These are phyloP conservation scores for Aphodius granarius DNA, from an alignment of 2,888 invertebrate genomes.

Conservation along the genomic window DNA sequence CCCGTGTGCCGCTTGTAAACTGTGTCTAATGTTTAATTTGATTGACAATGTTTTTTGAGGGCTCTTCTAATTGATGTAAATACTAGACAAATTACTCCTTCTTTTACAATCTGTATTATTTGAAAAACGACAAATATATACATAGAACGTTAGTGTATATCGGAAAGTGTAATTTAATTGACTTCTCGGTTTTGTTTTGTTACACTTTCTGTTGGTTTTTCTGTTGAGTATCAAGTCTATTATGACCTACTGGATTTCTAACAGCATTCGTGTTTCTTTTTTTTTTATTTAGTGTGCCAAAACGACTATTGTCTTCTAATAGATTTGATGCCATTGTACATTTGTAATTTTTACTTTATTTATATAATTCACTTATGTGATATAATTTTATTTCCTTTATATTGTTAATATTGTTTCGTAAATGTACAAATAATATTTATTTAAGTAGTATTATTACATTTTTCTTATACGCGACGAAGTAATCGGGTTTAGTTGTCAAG, in stretches of 20 bases:
- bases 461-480: conserved; percentile 25
- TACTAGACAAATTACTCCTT: background rate
- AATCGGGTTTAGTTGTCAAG: conserved; percentile 25
- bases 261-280: background rate
- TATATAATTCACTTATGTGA: conserved; percentile 25
- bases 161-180: background rate
- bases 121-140: background rate
- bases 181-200: background rate
- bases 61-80: background rate
- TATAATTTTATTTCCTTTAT: conserved; percentile 22
- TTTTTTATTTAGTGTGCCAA: background rate
- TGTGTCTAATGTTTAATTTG: background rate
- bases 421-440: conserved; percentile 28
- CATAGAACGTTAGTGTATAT: background rate
- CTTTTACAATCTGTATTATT: background rate
- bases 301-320: background rate
- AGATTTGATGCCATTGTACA: background rate
- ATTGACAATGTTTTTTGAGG: background rate
- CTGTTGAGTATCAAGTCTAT: background rate
- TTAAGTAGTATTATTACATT: conserved; percentile 26
- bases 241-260: background rate
- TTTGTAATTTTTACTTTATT: conserved; percentile 16
- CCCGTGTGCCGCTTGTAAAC: background rate
- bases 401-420: conserved; percentile 25
- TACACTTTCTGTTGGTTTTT: background rate